Evolutionary conservation across 2,797 vertebrate species (phyloP).

Genomic region (Halcyon chelicuti): DNA sequence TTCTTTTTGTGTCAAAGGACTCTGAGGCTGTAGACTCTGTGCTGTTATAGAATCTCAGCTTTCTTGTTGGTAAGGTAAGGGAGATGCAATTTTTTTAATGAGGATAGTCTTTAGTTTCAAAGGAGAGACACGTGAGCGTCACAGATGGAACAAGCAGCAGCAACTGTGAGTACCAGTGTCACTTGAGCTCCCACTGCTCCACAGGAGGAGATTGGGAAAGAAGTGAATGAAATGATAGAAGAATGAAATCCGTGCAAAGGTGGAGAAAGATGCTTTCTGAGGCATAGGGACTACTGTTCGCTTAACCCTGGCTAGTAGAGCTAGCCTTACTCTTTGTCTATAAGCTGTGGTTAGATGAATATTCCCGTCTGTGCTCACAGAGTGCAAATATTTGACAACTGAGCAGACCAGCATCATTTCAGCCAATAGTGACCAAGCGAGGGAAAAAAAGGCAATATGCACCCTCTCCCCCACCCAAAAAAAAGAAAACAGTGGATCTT

Average conservation of each 20-base stretch:
- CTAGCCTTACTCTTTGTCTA: not conserved
- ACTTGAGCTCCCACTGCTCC: not conserved
- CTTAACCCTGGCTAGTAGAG: not conserved
- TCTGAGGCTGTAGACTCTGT: conserved; percentile 75
- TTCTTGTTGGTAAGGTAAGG: conserved; percentile 77
- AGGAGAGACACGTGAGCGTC: conserved; percentile 39
- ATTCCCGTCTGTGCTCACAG: not conserved
- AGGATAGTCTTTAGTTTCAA: conserved; percentile 66
- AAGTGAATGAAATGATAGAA: not conserved
- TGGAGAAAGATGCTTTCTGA: not conserved
- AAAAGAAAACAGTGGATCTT: not conserved
- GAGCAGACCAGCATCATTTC: not conserved
- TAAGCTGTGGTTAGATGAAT: not conserved
- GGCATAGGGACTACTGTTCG: not conserved
- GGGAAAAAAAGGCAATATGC: not conserved
- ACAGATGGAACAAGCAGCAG: conserved; percentile 42
- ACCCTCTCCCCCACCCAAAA: not conserved
- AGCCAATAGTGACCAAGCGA: not conserved
- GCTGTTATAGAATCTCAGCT: conserved; percentile 73
- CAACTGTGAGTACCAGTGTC: conserved; percentile 70
- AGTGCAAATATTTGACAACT: not conserved
- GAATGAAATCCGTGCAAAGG: not conserved
- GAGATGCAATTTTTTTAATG: conserved; percentile 53
- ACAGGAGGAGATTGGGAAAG: not conserved
- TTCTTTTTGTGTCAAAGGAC: conserved; percentile 64